Base-by-base conservation (phyloP, 1,140 invertebrate genomes). In the Trichonephila clavipes region DNA sequence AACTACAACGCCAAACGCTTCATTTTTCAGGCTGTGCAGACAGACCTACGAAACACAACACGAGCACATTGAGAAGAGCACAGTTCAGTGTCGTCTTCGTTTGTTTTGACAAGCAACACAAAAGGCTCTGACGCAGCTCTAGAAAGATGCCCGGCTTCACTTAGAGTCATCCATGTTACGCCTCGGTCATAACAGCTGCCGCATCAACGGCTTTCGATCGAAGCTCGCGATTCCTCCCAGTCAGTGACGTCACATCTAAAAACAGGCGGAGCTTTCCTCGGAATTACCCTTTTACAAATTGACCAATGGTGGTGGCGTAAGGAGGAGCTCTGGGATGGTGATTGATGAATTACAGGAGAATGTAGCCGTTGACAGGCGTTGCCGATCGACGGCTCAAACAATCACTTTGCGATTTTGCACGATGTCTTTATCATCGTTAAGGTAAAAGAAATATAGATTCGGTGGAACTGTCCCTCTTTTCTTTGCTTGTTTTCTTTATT, bases 401-500 rank as follows among this genome's bases (percentile, higher is more conserved):
- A 90, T 94, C 92, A 93, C 92, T 93, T 93, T 88, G 61, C 82
- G 91, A 72, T 92, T 72, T 61, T 91, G 90, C 90, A 51, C 83
- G 92, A 93, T 88, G 92, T 93, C 92, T 93, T 93, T 93, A 93
- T 93, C 92, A 93, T 93, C 85, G 92, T 93, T 93, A 88, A 77
- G 28, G 92, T 59, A 93, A 93, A 93, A 93, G 92, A 93, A 93
- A 93, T 93, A 92, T 92, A 92, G 91, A 92, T 92, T 92, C 14
- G 90, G 10, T 69, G 28, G 21, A 19, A 16, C 14, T 34, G 28
- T 58, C 64, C 44, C 18, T 66, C 40, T 62, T 90, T 81, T 58
- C 44, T 28, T 59, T 34, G 1, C 12, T 88, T 88, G 21, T 18
- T 88, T 81, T 83, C 16, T 28, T 89, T 72, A 51, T 89, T 44